Conservation (phyloP, 2,888 invertebrate genomes). For the Julus scanicus region DNA sequence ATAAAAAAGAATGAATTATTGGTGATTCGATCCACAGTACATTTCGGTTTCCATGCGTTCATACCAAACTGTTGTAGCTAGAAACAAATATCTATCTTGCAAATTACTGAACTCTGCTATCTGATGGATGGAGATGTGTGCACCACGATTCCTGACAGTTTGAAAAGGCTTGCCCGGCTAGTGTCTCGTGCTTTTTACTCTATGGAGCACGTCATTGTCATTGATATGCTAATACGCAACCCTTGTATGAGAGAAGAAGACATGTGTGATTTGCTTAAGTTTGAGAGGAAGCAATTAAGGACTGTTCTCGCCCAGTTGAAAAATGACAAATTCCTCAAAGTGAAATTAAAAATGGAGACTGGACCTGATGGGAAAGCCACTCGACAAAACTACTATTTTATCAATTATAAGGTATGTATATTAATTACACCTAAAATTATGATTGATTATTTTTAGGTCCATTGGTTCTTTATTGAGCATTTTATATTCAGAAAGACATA, state of each 20-base stretch:
- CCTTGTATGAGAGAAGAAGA: conserved; percentile 78
- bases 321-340: conserved; percentile 94
- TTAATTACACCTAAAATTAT: neutral
- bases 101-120: no score
- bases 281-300: conserved; percentile 92
- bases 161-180: conserved; percentile 87
- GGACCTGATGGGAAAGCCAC: conserved; percentile 93
- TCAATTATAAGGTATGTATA: conserved; percentile 85
- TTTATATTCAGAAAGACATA: no score
- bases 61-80: no score
- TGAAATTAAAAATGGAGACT: conserved; percentile 93
- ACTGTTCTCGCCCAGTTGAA: conserved; percentile 86
- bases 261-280: conserved; percentile 85
- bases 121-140: conserved; percentile 48
- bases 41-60: no score
- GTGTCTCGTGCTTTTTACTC: conserved; percentile 94
- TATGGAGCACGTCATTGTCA: conserved; percentile 91
- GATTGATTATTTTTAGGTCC: neutral
- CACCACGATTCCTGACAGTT: conserved; percentile 91
- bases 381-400: conserved; percentile 96
- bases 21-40: no score
- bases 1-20: no score
- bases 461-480: neutral
- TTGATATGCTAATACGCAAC: conserved; percentile 95
- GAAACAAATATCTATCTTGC: no score